Conservation (phyloP, 2,797 vertebrate species). For the Austrolebias charrua region DNA sequence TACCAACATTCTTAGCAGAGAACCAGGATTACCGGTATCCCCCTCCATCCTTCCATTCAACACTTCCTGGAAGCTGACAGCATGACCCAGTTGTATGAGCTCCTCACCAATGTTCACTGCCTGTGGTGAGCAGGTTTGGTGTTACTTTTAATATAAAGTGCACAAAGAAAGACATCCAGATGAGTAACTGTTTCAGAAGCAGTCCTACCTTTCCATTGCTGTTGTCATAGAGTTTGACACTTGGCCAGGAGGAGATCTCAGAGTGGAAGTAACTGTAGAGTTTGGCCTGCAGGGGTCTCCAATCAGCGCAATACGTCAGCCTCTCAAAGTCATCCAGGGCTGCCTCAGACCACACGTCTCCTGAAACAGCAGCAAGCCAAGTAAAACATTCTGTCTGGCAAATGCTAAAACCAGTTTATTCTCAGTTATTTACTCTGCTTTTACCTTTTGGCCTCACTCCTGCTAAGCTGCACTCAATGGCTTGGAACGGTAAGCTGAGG, state of each 20-base stretch:
- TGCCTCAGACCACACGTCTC: conserved; percentile 81
- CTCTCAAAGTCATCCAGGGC: conserved; percentile 86
- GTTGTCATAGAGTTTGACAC: conserved; percentile 80
- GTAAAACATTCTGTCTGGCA: background rate
- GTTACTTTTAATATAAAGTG: background rate
- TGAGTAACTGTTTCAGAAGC: too few species aligned
- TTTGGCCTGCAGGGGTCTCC: conserved; percentile 87
- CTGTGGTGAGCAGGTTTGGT: conserved; percentile 56
- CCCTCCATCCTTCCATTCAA: conserved; percentile 52
- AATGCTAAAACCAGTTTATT: background rate
- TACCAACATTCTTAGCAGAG: conserved; percentile 78
- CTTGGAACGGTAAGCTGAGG: conserved; percentile 93
- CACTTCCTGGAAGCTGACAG: conserved; percentile 71
- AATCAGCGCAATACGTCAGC: conserved; percentile 83
- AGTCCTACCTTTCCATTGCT: conserved; percentile 73
- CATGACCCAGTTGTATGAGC: conserved; percentile 81
- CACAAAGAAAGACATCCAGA: background rate
- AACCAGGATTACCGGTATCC: conserved; percentile 46
- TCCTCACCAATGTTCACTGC: conserved; percentile 84
- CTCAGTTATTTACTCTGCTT: background rate
- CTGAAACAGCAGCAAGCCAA: conserved; percentile 55
- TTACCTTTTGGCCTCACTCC: conserved; percentile 83
- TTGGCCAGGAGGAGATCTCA: conserved; percentile 81
- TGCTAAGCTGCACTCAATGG: conserved; percentile 90
- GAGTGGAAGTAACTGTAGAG: conserved; percentile 87